Conservation (phyloP, 2,888 invertebrate species). For the Cantharis lateralis region DNA sequence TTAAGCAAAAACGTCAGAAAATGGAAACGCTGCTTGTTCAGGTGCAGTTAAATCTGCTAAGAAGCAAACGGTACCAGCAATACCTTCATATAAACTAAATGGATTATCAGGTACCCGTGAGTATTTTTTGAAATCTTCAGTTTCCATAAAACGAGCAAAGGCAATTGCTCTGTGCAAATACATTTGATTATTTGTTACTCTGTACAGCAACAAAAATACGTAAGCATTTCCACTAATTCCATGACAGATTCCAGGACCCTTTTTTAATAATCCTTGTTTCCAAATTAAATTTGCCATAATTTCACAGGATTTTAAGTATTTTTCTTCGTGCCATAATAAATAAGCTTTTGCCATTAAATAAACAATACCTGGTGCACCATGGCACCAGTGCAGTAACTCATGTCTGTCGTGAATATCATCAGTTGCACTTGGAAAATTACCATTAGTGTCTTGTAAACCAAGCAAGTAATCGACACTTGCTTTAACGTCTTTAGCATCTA, state of each 20-base stretch:
- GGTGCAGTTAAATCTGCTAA: conserved; percentile 77
- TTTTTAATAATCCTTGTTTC: conserved; percentile 79
- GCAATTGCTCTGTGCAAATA: conserved; percentile 75
- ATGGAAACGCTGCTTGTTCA: conserved; percentile 78
- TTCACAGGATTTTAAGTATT: conserved; percentile 71
- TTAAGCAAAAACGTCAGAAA: conserved; percentile 75
- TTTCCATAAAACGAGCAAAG: conserved; percentile 77
- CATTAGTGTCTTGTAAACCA: conserved; percentile 69
- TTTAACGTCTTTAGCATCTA: conserved; percentile 64
- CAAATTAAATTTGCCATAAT: conserved; percentile 78
- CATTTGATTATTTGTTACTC: conserved; percentile 72
- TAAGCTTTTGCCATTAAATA: conserved; percentile 84
- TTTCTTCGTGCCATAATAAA: conserved; percentile 71
- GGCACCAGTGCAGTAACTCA: conserved; percentile 88
- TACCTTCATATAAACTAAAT: conserved; percentile 84
- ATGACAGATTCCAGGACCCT: conserved; percentile 90
- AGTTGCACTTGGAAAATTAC: conserved; percentile 63
- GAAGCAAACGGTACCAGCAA: conserved; percentile 84
- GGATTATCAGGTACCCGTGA: conserved; percentile 81
- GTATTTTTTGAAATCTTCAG: conserved; percentile 66
- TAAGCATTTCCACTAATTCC: conserved; percentile 85
- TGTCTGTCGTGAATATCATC: conserved; percentile 68
- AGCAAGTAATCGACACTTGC: conserved; percentile 69
- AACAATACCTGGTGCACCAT: conserved; percentile 82
- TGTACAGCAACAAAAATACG: conserved; percentile 75